Evolutionary conservation across 1,140 invertebrate species (phyloP).

Genomic region (Anastatus disparis): DNA sequence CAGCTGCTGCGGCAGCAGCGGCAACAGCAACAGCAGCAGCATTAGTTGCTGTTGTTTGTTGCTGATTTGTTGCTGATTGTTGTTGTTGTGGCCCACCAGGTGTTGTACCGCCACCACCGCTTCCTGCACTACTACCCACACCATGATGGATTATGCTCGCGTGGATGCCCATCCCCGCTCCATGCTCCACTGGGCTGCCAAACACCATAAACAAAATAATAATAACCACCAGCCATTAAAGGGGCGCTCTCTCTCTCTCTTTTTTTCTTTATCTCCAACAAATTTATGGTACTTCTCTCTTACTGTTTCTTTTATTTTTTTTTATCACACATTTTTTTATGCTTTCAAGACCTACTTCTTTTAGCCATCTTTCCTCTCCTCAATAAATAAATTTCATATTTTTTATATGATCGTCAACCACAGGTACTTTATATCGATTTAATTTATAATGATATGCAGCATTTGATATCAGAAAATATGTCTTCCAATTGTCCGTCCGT

Average conservation of each 20-base stretch:
- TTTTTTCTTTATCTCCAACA: too few species aligned
- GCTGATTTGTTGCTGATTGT: too few species aligned
- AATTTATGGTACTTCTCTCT: too few species aligned
- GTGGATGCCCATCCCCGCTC: constrained; percentile 70
- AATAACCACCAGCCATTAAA: constrained; percentile 67
- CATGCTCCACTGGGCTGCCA: constrained; percentile 69
- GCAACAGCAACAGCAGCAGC: constrained; percentile 54
- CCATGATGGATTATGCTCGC: constrained; percentile 71
- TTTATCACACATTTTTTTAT: constrained; percentile 19
- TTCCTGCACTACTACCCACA: constrained; percentile 72
- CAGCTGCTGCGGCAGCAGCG: constrained; percentile 60
- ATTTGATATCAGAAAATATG: constrained; percentile 69
- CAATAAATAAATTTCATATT: constrained; percentile 40
- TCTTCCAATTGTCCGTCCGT: constrained; percentile 56
- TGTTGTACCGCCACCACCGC: constrained; percentile 69
- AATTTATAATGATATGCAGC: too few species aligned
- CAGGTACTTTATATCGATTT: constrained; percentile 48
- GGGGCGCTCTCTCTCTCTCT: constrained; percentile 54
- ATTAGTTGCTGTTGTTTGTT: constrained; percentile 64
- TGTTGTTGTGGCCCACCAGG: constrained; percentile 65
- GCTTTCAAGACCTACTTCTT: background rate
- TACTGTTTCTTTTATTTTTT: constrained; percentile 32
- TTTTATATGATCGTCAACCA: constrained; percentile 66
- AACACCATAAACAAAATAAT: too few species aligned
- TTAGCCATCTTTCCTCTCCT: constrained; percentile 38